A percentile compares a stretch with the other conserved stretches of the same genome.
Conservation (phyloP, 2,888 invertebrate species). For the Hymenopus coronatus region DNA sequence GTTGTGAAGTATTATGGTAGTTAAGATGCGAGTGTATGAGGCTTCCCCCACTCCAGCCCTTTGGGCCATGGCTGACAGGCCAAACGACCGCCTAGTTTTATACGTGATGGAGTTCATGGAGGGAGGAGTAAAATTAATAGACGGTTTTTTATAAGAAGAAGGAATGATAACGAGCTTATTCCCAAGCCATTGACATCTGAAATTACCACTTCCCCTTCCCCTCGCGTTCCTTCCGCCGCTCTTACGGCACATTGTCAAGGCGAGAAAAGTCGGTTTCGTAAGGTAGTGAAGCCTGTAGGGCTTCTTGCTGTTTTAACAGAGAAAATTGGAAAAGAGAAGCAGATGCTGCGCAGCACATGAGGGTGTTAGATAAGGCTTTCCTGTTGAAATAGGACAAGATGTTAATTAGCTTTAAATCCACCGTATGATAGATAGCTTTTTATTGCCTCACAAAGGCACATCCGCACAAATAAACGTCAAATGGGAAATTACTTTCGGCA, state of each 20-base stretch:
- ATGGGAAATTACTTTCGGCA: neutral
- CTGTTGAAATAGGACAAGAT: neutral
- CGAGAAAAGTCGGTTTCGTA: neutral
- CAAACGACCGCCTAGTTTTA: neutral
- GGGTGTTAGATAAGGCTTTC: neutral
- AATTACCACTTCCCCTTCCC: conserved; percentile 6
- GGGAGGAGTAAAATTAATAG: conserved; percentile 9
- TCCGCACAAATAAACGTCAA: neutral
- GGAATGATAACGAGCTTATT: conserved; percentile 20
- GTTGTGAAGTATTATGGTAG: neutral
- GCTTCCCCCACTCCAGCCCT: neutral
- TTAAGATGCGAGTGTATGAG: neutral
- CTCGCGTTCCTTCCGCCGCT: neutral
- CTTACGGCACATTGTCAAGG: neutral
- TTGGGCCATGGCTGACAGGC: neutral
- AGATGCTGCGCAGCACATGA: neutral
- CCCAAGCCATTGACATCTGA: conserved; percentile 18
- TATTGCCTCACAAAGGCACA: neutral
- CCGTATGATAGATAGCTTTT: neutral
- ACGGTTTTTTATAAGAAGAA: conserved; percentile 7
- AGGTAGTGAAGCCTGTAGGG: neutral
- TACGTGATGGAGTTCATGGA: neutral
- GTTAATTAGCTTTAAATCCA: neutral
- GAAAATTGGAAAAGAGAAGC: neutral
- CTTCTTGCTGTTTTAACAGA: neutral